Base-by-base conservation (phyloP, 1,140 invertebrate species). In the Aphaenogaster rudis region DNA sequence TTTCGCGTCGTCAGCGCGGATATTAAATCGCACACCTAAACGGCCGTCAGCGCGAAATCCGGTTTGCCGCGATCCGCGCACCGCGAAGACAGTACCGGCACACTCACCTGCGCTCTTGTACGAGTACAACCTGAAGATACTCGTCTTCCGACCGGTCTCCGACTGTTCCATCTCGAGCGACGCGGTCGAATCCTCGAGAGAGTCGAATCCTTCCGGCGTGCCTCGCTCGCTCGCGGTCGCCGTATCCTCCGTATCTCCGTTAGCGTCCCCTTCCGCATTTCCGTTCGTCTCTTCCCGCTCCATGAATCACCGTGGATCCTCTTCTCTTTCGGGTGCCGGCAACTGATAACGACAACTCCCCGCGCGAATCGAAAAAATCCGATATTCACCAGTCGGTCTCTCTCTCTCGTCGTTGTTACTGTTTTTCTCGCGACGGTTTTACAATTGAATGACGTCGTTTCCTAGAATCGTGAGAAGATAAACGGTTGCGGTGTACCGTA, bases 71-170 rank as follows among this genome's bases (percentile, higher is more conserved):
- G 33, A 48, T 59, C 21, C 4, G 57, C 28, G 42, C 33, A 8
- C 1, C 13, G 74, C 17, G 36, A 28, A 28, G 5, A 17, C 15
- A 50, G 54, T 21, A 59, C 52, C 5, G 3, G 4, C 17, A 7
- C 15, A 61, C 90, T 89, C 88, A 93, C 93, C 92, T 89, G 66
- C 76, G 7, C 87, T 84, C n/a, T 90, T 92, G 21, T 90, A 91
- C 5, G 92, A 84, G 28, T 93, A 93, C 74, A 72, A 93, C 42
- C 92, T 91, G 72, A 93, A 93, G 57, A 93, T 93, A 82, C 92
- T 93, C 1, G 93, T 93, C 45, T 86, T 90, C 36, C 93, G 74
- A 67, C 90, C 86, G 42, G 88, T 86, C 54, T 91, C 88, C 5
- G 80, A 86, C 15, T 69, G 48, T 7, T 91, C 90, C 66, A 91